Base-by-base conservation (phyloP, 2,797 vertebrate species). In the Hydrocynus forskahlii region DNA sequence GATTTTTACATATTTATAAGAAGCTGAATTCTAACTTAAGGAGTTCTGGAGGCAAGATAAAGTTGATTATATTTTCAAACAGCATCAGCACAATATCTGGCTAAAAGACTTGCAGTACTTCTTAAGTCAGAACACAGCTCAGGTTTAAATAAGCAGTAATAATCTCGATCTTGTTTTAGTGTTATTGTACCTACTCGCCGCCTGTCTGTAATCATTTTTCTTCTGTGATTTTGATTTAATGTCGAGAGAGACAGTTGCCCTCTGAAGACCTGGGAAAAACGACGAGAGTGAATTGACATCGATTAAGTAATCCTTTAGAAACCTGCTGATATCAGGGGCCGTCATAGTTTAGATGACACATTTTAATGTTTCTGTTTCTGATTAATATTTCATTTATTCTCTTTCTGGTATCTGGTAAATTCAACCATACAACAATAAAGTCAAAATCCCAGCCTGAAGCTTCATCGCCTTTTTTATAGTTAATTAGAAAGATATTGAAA, bases 401-500 rank as follows among this genome's bases (percentile, higher is more conserved):
- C 29, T 40, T 76, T 85, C 68, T 76, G 21, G 69, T 21, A 75
- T 80, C 78, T 25, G 35, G 81, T 78, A 71, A 79, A 71, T 38
- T 35, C 71, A 14, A 25, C 55, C 7, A 16, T 25, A 29, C 8
- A 74, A 25, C 62, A 79, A 83, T 84, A 91, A 91, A 75, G 54
- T 62, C 48, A 85, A 89, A 90, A 91, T 48, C 67, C 83, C 54
- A 74, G 52, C 54, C 84, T 86, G 76, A 75, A 66, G 76, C 40
- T 82, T 59, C 81, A 87, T 10, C 17, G 63, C 19, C 43, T 71
- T 81, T 83, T 83, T 87, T 84, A 88, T 86, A 84, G 87, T 90
- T 68, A 78, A 88, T 92, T 84, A 80, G 85, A 92, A 91, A 91
- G 74, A 77, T 82, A 75, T 81, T 76, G n/a, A 67, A 82, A 86